These are phyloP conservation scores for Drosophila orosa DNA, from an alignment of 1,140 invertebrate species.

Conservation along the genomic window DNA sequence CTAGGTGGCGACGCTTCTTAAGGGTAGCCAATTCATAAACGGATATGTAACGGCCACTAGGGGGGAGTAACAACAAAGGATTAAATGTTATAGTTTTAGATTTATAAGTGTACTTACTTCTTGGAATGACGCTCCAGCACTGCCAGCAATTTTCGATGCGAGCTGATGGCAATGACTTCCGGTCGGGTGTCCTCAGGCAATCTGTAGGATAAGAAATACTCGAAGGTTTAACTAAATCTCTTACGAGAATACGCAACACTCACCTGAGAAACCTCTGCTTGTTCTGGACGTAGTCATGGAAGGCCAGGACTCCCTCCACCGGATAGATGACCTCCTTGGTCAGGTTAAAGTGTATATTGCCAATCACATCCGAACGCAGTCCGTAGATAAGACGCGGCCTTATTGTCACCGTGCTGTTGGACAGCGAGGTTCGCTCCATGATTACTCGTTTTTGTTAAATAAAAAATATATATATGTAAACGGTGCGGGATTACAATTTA, in stretches of 20 bases:
- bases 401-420: slow-evolving; percentile 63
- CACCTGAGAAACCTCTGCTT: slow-evolving; percentile 85
- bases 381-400: slow-evolving; percentile 87
- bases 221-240: neutral
- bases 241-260: slow-evolving; percentile 19
- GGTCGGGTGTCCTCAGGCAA: slow-evolving; percentile 73
- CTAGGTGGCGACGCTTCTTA: slow-evolving; percentile 86
- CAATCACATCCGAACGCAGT: slow-evolving; percentile 86
- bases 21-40: slow-evolving; percentile 87
- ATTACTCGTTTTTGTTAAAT: slow-evolving; percentile 1
- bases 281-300: slow-evolving; percentile 86
- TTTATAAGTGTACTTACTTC: slow-evolving; percentile 45
- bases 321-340: slow-evolving; percentile 88
- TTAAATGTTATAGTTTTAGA: neutral
- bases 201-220: neutral
- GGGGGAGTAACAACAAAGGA: too few relatives aligned
- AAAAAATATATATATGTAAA: slow-evolving; percentile 56
- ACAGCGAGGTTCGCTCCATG: slow-evolving; percentile 49
- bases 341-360: slow-evolving; percentile 87
- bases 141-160: slow-evolving; percentile 75
- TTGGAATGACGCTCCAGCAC: slow-evolving; percentile 67
- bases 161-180: slow-evolving; percentile 71
- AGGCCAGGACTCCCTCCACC: slow-evolving; percentile 86
- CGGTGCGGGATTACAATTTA: slow-evolving; percentile 28
- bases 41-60: slow-evolving; percentile 68